These are phyloP conservation scores for Dynastes hyllus DNA, from an alignment of 2,888 invertebrate species.

Conservation along the genomic window DNA sequence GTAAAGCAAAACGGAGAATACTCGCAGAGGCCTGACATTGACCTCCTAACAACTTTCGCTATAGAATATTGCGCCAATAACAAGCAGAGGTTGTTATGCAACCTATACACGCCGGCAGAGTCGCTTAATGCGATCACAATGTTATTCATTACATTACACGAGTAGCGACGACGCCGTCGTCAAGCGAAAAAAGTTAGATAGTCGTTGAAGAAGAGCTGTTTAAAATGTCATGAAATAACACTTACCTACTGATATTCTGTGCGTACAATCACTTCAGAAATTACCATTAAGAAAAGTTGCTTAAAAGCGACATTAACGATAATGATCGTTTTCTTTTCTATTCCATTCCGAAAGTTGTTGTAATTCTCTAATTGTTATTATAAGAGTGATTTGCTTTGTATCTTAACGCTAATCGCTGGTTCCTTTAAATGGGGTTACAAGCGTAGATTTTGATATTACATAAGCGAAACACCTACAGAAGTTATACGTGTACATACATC, in stretches of 20 bases:
- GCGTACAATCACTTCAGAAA: conserved; percentile 25
- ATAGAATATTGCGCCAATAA: conserved; percentile 53
- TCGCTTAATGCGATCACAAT: conserved; percentile 55
- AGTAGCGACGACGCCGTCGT: conserved; percentile 19
- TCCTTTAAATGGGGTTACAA: too few relatives aligned
- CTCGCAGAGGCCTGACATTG: conserved; percentile 51
- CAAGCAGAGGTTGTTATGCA: conserved; percentile 55
- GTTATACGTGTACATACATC: too few relatives aligned
- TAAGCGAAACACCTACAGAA: too few relatives aligned
- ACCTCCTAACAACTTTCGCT: conserved; percentile 54
- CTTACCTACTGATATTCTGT: conserved; percentile 33
- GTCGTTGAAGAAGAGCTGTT: conserved; percentile 42
- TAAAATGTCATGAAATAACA: conserved; percentile 50
- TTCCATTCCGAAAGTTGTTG: too few relatives aligned
- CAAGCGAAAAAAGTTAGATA: conserved; percentile 25
- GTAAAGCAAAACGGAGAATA: conserved; percentile 36
- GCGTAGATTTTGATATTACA: too few relatives aligned
- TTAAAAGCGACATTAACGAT: neutral
- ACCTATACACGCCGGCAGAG: conserved; percentile 52
- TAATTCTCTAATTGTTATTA: conserved; percentile 6
- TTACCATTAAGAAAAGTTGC: neutral
- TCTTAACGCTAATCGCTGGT: too few relatives aligned
- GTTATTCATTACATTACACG: conserved; percentile 51
- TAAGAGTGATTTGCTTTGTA: too few relatives aligned
- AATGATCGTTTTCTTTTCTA: neutral